Percentiles rank a stretch among this genome's conserved stretches.
These are phyloP conservation scores for Dinoponera quadriceps DNA, from an alignment of 1,140 invertebrate genomes.

Conservation along the genomic window DNA sequence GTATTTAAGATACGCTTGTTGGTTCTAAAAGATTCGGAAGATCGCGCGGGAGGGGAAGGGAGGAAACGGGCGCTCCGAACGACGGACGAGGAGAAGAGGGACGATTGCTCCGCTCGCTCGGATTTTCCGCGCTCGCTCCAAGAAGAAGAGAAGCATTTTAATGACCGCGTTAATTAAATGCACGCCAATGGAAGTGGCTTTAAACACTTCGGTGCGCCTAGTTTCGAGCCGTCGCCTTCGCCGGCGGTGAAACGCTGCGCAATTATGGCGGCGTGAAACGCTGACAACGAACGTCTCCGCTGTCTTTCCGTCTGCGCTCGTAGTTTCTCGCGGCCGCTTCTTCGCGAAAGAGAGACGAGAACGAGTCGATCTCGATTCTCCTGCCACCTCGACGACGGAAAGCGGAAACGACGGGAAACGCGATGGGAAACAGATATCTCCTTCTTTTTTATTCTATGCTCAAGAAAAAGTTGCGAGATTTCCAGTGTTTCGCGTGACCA, in stretches of 20 bases:
- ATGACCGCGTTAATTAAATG: slow-evolving; percentile 55
- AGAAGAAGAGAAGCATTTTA: slow-evolving; percentile 26
- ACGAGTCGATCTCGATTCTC: too few species aligned
- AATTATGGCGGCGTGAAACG: too few species aligned
- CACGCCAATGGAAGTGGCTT: slow-evolving; percentile 41
- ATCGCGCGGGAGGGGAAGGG: too few species aligned
- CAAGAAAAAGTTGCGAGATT: not conserved
- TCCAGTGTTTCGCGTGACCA: not conserved
- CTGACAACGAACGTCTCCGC: too few species aligned
- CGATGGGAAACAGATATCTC: too few species aligned
- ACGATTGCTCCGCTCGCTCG: not conserved
- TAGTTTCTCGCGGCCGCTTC: not conserved
- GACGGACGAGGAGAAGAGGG: not conserved
- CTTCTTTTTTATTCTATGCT: not conserved
- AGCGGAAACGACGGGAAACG: not conserved
- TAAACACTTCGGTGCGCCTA: slow-evolving; percentile 44
- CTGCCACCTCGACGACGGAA: not conserved
- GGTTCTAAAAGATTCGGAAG: slow-evolving; percentile 7
- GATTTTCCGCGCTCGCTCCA: not conserved
- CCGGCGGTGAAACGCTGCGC: slow-evolving; percentile 12
- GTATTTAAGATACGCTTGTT: not conserved
- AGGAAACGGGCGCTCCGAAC: not conserved
- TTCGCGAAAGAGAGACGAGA: not conserved
- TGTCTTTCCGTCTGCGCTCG: not conserved
- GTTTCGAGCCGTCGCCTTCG: slow-evolving; percentile 13